Conservation (phyloP, 2,888 invertebrate genomes). For the Scaptomyza parva region DNA sequence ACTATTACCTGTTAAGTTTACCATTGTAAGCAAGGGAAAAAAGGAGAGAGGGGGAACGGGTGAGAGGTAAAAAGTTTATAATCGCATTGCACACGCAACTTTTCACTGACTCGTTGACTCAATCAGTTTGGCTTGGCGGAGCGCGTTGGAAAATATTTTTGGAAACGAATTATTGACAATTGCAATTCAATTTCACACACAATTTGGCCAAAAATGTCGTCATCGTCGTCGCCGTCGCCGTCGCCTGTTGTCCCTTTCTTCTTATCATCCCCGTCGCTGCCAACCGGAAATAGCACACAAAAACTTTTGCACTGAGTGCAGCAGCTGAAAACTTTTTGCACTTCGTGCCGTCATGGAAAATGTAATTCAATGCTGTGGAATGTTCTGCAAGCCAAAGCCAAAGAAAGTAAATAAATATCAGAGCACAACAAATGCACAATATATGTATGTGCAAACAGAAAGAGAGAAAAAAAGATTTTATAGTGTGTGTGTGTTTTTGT, state of each 20-base stretch:
- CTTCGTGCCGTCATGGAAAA: slow-evolving; percentile 67
- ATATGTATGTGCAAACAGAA: slow-evolving; percentile 47
- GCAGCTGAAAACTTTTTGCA: slow-evolving; percentile 58
- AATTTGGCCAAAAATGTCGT: slow-evolving; percentile 75
- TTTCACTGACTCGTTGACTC: slow-evolving; percentile 59
- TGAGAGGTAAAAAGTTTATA: slow-evolving; percentile 46
- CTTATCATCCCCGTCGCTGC: slow-evolving; percentile 30
- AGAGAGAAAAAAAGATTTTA: slow-evolving; percentile 10
- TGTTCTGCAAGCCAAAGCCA: slow-evolving; percentile 27
- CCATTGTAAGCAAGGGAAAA: neutral
- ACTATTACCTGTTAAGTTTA: slow-evolving; percentile 26
- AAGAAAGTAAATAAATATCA: slow-evolving; percentile 71
- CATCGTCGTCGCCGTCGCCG: slow-evolving; percentile 44
- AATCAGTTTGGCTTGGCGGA: slow-evolving; percentile 62
- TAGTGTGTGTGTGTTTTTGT: slow-evolving; percentile 28
- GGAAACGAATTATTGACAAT: slow-evolving; percentile 76
- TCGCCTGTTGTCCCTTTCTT: slow-evolving; percentile 33
- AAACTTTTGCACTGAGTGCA: slow-evolving; percentile 58
- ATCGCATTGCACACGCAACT: slow-evolving; percentile 60
- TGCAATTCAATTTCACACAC: slow-evolving; percentile 79
- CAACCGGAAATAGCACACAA: slow-evolving; percentile 67
- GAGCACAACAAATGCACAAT: slow-evolving; percentile 54
- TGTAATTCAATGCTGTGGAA: slow-evolving; percentile 68
- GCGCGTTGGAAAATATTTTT: slow-evolving; percentile 61
- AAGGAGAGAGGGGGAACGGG: neutral